Evolutionary conservation across 2,888 invertebrate genomes (phyloP).

Genomic region (Pollenia labialis): DNA sequence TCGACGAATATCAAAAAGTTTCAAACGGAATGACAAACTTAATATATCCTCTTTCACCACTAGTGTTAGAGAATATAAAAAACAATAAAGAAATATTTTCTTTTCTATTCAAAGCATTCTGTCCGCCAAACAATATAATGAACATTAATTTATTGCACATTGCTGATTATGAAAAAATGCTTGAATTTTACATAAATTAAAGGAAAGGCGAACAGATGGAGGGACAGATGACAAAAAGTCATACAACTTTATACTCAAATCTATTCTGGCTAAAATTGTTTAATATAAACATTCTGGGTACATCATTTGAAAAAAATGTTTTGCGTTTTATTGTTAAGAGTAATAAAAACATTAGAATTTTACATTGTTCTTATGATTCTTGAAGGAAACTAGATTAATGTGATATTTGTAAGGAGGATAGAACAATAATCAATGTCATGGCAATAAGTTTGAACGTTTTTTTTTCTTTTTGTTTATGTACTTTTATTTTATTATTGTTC

Average conservation of each 20-base stretch:
- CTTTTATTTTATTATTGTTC: too few species aligned
- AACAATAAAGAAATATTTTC: too few species aligned
- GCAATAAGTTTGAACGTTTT: too few species aligned
- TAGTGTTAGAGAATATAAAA: too few species aligned
- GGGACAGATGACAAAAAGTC: neutral
- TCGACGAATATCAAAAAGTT: too few species aligned
- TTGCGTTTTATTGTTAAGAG: too few species aligned
- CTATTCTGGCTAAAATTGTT: neutral
- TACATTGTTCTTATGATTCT: slow-evolving; percentile 11
- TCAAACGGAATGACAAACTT: too few species aligned
- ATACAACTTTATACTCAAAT: neutral
- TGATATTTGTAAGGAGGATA: neutral
- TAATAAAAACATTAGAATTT: neutral
- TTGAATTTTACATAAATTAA: too few species aligned
- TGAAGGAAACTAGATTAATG: slow-evolving; percentile 51
- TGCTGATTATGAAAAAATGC: neutral
- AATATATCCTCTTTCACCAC: too few species aligned
- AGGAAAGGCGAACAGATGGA: neutral
- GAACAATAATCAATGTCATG: neutral
- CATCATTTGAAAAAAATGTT: too few species aligned
- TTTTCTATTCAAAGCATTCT: neutral
- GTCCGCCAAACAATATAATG: neutral
- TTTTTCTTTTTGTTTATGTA: too few species aligned
- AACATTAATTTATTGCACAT: neutral
- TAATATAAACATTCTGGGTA: neutral